phyloP scores from a whole-genome alignment of 2,797 vertebrate species.

The Artibeus lituratus region DNA sequence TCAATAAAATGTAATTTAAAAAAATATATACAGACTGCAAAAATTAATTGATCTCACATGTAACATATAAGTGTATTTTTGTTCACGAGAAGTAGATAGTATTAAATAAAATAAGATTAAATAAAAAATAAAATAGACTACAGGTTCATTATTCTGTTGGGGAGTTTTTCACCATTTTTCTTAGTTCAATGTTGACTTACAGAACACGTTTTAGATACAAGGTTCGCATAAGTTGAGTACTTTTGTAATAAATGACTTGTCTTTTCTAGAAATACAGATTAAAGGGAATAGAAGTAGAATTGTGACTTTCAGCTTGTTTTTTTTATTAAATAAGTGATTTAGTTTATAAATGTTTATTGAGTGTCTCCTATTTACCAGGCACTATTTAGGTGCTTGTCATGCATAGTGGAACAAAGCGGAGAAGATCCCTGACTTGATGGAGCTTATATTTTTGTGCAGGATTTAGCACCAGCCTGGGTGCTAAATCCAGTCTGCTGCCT shows the following conservation, averaged over 20 bases:
- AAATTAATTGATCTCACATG: not conserved
- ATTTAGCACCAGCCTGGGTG: not conserved
- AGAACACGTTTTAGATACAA: not conserved
- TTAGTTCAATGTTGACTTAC: conserved; percentile 1
- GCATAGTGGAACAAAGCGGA: not conserved
- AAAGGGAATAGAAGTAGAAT: not conserved
- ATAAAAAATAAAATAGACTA: not conserved
- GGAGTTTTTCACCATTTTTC: not conserved
- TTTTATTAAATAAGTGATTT: not conserved
- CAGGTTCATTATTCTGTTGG: not conserved
- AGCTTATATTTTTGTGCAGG: not conserved
- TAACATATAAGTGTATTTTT: conserved; percentile 6
- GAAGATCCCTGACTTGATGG: not conserved
- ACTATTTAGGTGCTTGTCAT: not conserved
- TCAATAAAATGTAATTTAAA: not conserved
- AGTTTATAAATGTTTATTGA: not conserved
- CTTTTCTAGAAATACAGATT: conserved; percentile 5
- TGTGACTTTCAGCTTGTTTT: conserved; percentile 12
- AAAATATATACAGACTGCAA: not conserved
- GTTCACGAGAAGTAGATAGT: not conserved
- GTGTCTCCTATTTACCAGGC: not conserved
- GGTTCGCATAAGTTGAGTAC: not conserved
- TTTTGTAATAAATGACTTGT: not conserved
- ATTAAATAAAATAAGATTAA: not conserved
- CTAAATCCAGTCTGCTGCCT: not conserved